Percentiles rank a stretch among this genome's conserved stretches.
phyloP scores from a whole-genome alignment of 2,113 vertebrate species.

The Blennius ocellaris region DNA sequence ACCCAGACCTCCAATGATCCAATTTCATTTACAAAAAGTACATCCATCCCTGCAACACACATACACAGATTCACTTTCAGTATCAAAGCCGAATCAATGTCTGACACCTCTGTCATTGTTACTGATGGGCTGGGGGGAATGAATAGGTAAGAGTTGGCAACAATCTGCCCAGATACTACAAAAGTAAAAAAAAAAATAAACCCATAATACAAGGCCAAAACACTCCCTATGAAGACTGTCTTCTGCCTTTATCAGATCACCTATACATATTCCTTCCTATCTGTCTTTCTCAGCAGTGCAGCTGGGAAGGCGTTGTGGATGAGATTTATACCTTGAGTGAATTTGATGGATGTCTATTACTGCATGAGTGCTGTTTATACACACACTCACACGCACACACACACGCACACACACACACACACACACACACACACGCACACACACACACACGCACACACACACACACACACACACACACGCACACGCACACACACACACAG shows the following conservation, averaged over 20 bases:
- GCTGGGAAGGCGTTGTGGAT: not conserved
- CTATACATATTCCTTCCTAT: conserved; percentile 51
- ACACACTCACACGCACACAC: conserved; percentile 23
- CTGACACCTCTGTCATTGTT: conserved; percentile 60
- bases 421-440: too few species aligned
- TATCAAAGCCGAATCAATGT: conserved; percentile 67
- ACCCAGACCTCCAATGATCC: conserved; percentile 34
- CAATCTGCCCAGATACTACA: conserved; percentile 37
- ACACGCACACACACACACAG: conserved; percentile 28
- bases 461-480: too few species aligned
- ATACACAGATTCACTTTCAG: conserved; percentile 28
- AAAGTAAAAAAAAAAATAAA: not conserved
- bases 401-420: too few species aligned
- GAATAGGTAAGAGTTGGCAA: conserved; percentile 43
- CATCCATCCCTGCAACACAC: not conserved
- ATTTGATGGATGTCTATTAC: conserved; percentile 59
- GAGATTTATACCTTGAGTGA: conserved; percentile 54
- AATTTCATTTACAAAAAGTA: conserved; percentile 46
- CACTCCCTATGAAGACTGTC: conserved; percentile 27
- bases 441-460: too few species aligned
- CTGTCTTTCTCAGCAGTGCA: conserved; percentile 36
- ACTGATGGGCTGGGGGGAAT: conserved; percentile 58
- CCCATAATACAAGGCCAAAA: conserved; percentile 25
- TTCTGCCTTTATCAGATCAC: conserved; percentile 15
- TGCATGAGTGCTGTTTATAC: conserved; percentile 28